Evolutionary conservation across 2,797 vertebrate genomes (phyloP).

Genomic region (Ictinia mississippiensis): DNA sequence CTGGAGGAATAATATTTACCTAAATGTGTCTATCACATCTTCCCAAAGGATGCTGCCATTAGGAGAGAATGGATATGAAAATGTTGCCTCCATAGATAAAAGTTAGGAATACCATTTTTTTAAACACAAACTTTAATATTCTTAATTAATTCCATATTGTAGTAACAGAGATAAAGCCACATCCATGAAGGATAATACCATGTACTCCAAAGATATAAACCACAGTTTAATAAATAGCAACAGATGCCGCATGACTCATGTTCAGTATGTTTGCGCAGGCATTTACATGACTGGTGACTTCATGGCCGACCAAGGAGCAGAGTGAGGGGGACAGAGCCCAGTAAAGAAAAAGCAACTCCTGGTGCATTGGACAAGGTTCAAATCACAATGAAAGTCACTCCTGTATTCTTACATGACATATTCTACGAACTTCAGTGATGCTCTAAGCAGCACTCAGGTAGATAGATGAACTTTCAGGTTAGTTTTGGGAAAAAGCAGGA

Average conservation of each 20-base stretch:
- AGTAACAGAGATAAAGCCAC: slow-evolving; percentile 32
- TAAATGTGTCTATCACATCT: slow-evolving; percentile 29
- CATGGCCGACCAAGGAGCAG: not conserved
- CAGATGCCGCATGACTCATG: slow-evolving; percentile 6
- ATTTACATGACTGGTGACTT: not conserved
- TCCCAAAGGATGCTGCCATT: slow-evolving; percentile 29
- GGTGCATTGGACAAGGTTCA: not conserved
- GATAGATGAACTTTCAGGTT: not conserved
- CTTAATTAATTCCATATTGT: slow-evolving; percentile 23
- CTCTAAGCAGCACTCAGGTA: not conserved
- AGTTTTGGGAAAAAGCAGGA: not conserved
- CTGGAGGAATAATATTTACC: slow-evolving; percentile 40
- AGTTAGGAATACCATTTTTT: not conserved
- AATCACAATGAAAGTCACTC: not conserved
- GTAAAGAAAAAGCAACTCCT: not conserved
- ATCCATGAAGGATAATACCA: not conserved
- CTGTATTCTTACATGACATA: not conserved
- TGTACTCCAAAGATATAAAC: not conserved
- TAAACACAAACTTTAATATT: not conserved
- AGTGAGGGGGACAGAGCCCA: not conserved
- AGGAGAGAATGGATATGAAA: not conserved
- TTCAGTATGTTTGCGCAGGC: not conserved
- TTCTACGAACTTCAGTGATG: not conserved
- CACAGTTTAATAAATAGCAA: slow-evolving; percentile 25
- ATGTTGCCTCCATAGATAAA: not conserved